Conservation (phyloP, 2,888 invertebrate genomes). For the Caradrina clavipalpis region DNA sequence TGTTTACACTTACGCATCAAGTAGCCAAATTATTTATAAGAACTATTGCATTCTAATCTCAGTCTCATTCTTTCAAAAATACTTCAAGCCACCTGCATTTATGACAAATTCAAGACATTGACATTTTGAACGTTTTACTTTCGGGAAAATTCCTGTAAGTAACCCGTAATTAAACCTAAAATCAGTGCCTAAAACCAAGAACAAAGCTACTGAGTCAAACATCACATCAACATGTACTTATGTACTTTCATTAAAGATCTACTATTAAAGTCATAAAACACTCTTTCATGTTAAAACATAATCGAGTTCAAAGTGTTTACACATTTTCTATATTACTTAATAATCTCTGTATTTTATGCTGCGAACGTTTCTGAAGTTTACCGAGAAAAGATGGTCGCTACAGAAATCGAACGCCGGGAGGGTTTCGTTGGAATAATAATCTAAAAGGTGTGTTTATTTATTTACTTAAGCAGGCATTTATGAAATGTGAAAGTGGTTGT, state of each 20-base stretch:
- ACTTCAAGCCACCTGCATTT: no score
- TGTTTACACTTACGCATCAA: no score
- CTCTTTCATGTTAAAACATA: conserved; percentile 32
- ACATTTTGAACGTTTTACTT: no score
- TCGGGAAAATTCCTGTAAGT: no score
- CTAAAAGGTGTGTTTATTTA: conserved; percentile 34
- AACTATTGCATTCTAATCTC: no score
- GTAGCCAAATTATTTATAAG: no score
- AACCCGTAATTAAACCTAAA: neutral
- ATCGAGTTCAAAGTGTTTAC: conserved; percentile 49
- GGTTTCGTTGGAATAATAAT: conserved; percentile 29
- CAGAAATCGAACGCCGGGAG: conserved; percentile 29
- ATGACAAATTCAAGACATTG: no score
- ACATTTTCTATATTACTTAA: conserved; percentile 54
- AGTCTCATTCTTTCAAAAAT: no score
- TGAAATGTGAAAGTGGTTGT: conserved; percentile 1
- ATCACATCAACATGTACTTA: conserved; percentile 4
- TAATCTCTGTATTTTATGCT: conserved; percentile 60
- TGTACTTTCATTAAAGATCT: neutral
- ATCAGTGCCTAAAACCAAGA: neutral
- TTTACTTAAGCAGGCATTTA: conserved; percentile 24
- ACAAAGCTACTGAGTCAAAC: neutral
- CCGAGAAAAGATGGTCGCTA: conserved; percentile 38
- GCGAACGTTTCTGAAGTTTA: conserved; percentile 34
- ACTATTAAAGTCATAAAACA: conserved; percentile 11